These are phyloP conservation scores for Ophthalmolycus amberensis DNA, from an alignment of 2,113 vertebrate species.

Conservation along the genomic window DNA sequence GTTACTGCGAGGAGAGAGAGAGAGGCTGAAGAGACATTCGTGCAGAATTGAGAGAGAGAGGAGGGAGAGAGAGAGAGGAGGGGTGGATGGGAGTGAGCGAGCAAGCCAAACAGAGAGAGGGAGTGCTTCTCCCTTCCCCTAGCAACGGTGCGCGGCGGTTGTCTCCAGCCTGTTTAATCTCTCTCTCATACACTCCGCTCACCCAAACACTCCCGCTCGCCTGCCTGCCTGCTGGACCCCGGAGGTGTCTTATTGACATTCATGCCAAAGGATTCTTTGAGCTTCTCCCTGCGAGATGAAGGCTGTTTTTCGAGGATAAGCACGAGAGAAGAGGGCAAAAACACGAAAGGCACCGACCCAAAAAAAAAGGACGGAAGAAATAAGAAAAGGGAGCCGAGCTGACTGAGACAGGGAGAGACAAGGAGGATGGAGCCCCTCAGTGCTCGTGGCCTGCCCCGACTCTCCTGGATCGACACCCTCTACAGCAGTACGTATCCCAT, in stretches of 20 bases:
- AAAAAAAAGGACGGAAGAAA: slow-evolving; percentile 28
- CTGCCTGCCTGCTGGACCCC: slow-evolving; percentile 59
- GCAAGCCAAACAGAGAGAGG: slow-evolving; percentile 65
- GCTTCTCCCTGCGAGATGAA: slow-evolving; percentile 78
- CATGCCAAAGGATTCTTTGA: slow-evolving; percentile 48
- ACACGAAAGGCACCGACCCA: background rate
- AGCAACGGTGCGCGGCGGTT: slow-evolving; percentile 78
- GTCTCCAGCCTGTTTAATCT: slow-evolving; percentile 77
- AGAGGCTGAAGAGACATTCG: slow-evolving; percentile 24
- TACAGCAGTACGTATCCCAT: slow-evolving; percentile 93
- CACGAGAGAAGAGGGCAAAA: slow-evolving; percentile 15
- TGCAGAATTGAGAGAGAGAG: slow-evolving; percentile 39
- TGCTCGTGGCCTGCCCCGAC: slow-evolving; percentile 92
- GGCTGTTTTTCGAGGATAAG: slow-evolving; percentile 74
- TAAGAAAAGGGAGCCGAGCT: slow-evolving; percentile 46
- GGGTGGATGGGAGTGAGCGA: slow-evolving; percentile 52
- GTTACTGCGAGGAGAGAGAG: too few species aligned
- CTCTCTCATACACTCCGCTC: slow-evolving; percentile 38
- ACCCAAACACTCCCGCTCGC: slow-evolving; percentile 17
- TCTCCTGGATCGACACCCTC: slow-evolving; percentile 98
- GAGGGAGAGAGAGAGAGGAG: slow-evolving; percentile 52
- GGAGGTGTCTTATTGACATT: slow-evolving; percentile 49
- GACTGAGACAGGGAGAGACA: slow-evolving; percentile 48
- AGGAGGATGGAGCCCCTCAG: slow-evolving; percentile 94
- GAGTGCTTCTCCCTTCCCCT: slow-evolving; percentile 80